Evolutionary conservation across 1,140 invertebrate genomes (phyloP), one percentile per base, ranked within the genome.

Genomic region (Achatina immaculata): DNA sequence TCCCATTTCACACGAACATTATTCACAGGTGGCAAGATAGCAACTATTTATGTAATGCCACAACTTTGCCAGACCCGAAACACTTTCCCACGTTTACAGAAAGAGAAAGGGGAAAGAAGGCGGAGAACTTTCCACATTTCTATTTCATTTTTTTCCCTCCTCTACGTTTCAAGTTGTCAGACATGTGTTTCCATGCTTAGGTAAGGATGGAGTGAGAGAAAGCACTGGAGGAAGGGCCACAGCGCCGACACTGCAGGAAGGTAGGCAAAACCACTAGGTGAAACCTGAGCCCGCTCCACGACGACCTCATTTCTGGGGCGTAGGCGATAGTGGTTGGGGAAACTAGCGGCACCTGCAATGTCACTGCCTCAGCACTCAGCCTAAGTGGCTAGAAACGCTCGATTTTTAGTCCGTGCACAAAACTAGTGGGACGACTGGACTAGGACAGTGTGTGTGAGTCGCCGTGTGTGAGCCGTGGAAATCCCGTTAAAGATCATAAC

Each of bases 401-500:
- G 31, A 62, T 62, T 76, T 76, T 76, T 76, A 62, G 74, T 76
- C 74, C 74, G 48, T 76, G 74, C 74, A 42, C 34, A 31, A n/a
- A 76, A 76, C 45, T 51, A 4, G 43, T 36, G 48, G 34, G 55
- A 42, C 31, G 36, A 43, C n/a, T 62, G 74, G 74, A 65, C 74
- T n/a, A 76, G 74, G 74, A 65, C 74, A 51, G 42, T 51, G 16
- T n/a, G 45, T 51, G 48, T 62, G 74, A n/a, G 68, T n/a, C n/a
- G 36, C 38, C 21, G 68, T 42, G 68, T 28, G 28, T 38, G 16
- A 34, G 51, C 51, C 1, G 14, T 36, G 36, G 51, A 65, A 62
- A 58, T 76, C 74, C 74, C 74, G 74, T 76, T 76, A 76, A 55
- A 75, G 55, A 75, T 75, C 72, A 75, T 75, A 75, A 75, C 72